Conservation (phyloP, 2,888 invertebrate genomes). For the Sphaerophoria rueppellii region DNA sequence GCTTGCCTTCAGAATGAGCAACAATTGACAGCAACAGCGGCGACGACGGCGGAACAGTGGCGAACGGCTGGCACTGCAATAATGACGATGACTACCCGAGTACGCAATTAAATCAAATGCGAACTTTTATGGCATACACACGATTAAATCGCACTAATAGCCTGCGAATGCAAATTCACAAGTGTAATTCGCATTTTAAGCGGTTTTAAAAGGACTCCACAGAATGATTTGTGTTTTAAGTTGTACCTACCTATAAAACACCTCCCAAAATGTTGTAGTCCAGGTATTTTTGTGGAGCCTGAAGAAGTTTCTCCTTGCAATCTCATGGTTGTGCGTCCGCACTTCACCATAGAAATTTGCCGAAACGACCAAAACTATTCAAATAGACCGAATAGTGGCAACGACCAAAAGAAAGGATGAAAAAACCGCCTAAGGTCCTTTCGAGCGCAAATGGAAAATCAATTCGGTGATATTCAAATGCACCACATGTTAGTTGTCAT, state of each 20-base stretch:
- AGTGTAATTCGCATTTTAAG: constrained; percentile 59
- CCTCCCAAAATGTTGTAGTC: background rate
- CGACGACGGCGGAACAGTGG: background rate
- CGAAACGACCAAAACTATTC: constrained; percentile 38
- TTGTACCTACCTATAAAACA: constrained; percentile 11
- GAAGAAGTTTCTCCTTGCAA: constrained; percentile 4
- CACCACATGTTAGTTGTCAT: constrained; percentile 49
- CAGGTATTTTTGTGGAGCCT: constrained; percentile 2
- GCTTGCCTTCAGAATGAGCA: constrained; percentile 44
- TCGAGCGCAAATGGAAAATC: constrained; percentile 48
- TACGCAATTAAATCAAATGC: constrained; percentile 54
- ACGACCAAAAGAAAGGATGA: constrained; percentile 2
- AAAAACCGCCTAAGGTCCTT: background rate
- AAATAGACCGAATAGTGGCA: constrained; percentile 26
- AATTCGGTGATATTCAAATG: constrained; percentile 44
- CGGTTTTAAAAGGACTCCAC: constrained; percentile 22
- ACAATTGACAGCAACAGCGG: constrained; percentile 26
- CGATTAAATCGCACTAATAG: constrained; percentile 51
- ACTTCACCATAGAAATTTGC: constrained; percentile 28
- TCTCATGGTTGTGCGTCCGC: background rate
- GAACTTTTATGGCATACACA: constrained; percentile 47
- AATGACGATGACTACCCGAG: background rate
- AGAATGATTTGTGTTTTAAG: constrained; percentile 23
- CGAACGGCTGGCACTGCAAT: background rate
- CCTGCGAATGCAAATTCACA: constrained; percentile 57